Conservation (phyloP, 1,140 invertebrate species). For the Pseudomyrmex pallidus region DNA sequence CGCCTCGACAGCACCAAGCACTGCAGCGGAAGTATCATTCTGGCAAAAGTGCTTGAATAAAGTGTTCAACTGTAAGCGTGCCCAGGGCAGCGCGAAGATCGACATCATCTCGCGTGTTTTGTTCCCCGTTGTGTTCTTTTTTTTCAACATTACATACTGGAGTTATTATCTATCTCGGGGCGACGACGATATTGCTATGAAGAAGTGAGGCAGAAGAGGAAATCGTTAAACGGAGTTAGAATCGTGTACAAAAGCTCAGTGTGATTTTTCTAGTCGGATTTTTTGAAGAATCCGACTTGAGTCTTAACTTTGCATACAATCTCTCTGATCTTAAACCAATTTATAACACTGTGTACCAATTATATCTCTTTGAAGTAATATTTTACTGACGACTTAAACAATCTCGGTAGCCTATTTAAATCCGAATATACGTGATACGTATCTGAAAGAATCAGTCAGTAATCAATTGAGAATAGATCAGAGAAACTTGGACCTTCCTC, state of each 20-base stretch:
- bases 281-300: not conserved
- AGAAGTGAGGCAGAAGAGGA: conserved; percentile 62
- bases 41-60: conserved; percentile 76
- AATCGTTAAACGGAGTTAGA: conserved; percentile 17
- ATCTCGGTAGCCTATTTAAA: too few species aligned
- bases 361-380: too few species aligned
- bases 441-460: too few species aligned
- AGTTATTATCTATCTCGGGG: conserved; percentile 93
- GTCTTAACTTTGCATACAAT: not conserved
- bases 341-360: not conserved
- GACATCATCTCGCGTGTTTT: conserved; percentile 97
- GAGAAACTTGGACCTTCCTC: conserved; percentile 33
- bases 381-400: too few species aligned
- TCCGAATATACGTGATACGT: too few species aligned
- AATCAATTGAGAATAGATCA: conserved; percentile 4
- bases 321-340: not conserved
- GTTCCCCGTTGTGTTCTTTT: conserved; percentile 96
- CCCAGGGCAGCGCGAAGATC: conserved; percentile 95
- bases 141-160: conserved; percentile 98
- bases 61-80: conserved; percentile 94
- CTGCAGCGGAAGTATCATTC: too few species aligned
- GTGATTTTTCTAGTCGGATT: not conserved
- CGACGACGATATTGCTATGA: conserved; percentile 83
- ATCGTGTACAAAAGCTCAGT: not conserved
- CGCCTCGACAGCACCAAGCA: conserved; percentile 53